Evolutionary conservation across 2,113 vertebrate genomes (phyloP), one percentile per base, ranked within the genome.

Genomic region (Columbina picui): DNA sequence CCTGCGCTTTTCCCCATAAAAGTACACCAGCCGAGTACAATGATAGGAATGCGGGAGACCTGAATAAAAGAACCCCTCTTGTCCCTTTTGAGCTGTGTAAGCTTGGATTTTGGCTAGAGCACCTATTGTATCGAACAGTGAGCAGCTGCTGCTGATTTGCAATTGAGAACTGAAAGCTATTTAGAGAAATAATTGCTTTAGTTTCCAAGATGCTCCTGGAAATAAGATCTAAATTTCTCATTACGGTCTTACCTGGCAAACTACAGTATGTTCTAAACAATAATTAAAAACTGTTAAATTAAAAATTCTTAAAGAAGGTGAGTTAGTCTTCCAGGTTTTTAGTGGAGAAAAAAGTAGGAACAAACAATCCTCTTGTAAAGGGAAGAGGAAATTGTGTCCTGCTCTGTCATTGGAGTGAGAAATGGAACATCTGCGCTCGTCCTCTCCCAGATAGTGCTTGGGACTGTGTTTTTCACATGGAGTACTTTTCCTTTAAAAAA

Each of bases 131-230:
- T 23, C 36, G 43, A 94, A 92, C 38, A 88, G 83, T 78, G 96
- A 92, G 90, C 94, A 96, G 94, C 96, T 96, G 95, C 84, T 96
- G 90, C 75, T 22, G 52, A 52, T 90, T 84, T 4, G 59, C 86
- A 75, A 39, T 68, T 90, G 96, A 96, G 83, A 95, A 77, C 92
- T 64, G 64, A 84, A 90, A 41, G 86, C 92, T 96, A 94, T 96
- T 94, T 94, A 87, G 92, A 88, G 88, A 90, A 95, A 89, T 96
- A 94, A 96, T 97, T 97, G 90, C 94, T 86, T 90, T 93, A 94
- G 84, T 90, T 95, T 96, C 87, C 87, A 90, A 87, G 89, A 93
- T 91, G 70, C 68, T 96, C 69, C 91, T 94, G 90, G 80, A 94
- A 97, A 97, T 94, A 74, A 85, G 92, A 87, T 94, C 82, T 87